Base-by-base conservation (phyloP, 2,888 invertebrate species). In the Deilephila porcellus region DNA sequence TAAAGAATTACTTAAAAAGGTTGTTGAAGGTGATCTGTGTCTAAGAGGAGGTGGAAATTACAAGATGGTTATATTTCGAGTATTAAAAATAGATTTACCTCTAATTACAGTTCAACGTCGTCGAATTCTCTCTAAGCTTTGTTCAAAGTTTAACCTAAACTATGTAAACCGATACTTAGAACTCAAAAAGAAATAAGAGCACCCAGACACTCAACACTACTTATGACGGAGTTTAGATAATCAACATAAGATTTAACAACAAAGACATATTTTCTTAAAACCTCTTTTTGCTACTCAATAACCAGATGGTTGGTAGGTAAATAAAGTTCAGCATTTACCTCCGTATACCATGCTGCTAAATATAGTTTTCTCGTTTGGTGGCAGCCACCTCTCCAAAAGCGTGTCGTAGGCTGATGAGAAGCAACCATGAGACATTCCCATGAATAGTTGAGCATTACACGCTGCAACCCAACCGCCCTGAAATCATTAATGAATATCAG, bases 381-480 rank as follows among this genome's bases (percentile, higher is more conserved):
- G 92, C 3, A 93, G 78, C 93, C 93, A 94, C 1, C 84, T 85
- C 0, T 86, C 82, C 0, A 92, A 67, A 45, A 93, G 81, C 0
- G 83, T 79, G 52, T 88, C 88, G 72, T 90, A 91, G 0, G 88
- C 82, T 0, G 91, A 88, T 19, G 86, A 82, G 29, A 91, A 79
- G 20, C 90, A 91, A 1, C 96, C 95, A 59, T 94, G 93, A 0
- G 87, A 84, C 87, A 90, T 90, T 0, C 94, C 94, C 86, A 93
- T 85, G 63, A 93, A 80, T 63, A 93, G 82, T 72, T 90, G 88
- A 0, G 92, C 88, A 20, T 95, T 94, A 83, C 96, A 96, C 0
- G 96, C 95, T 0, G 96, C 96, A 53, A 93, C 89, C 90, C 96
- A 96, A 19, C 95, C 92, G 19, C 93, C 93, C 94, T 94, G 82